Evolutionary conservation across 2,797 vertebrate species (phyloP).

Genomic region (Poeciliopsis turneri): DNA sequence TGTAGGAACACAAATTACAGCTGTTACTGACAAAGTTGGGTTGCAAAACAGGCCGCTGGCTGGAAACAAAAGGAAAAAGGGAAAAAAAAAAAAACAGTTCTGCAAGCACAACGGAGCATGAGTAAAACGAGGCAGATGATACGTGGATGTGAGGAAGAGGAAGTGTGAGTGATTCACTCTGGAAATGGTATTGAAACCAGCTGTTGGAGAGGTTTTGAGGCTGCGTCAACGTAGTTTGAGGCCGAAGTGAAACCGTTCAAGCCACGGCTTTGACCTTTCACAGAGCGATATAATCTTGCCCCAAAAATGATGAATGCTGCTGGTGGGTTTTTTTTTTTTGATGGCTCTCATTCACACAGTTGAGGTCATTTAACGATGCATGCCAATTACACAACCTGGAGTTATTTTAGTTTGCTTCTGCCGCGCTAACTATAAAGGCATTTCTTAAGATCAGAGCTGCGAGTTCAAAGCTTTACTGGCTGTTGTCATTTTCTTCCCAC

Average conservation of each 20-base stretch:
- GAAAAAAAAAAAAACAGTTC: not conserved
- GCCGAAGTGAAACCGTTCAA: not conserved
- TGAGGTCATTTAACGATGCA: not conserved
- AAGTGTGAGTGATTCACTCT: constrained; percentile 53
- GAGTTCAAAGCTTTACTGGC: not conserved
- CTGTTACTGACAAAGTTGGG: not conserved
- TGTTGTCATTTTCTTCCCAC: constrained; percentile 3
- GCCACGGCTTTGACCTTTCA: not conserved
- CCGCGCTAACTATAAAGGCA: not conserved
- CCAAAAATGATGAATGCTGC: not conserved
- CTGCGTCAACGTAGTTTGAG: not conserved
- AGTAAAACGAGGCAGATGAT: constrained; percentile 18
- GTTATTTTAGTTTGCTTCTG: not conserved
- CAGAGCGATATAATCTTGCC: not conserved
- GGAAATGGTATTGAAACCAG: constrained; percentile 35
- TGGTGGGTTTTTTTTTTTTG: not conserved
- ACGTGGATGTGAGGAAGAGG: constrained; percentile 44
- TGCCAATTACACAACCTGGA: not conserved
- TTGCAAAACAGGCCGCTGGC: constrained; percentile 1
- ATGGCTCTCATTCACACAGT: not conserved
- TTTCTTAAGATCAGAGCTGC: constrained; percentile 10
- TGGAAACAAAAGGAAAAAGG: not conserved
- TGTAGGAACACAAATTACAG: not conserved
- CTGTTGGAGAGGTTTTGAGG: constrained; percentile 37
- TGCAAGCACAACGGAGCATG: constrained; percentile 29